Conservation (phyloP, 2,888 invertebrate genomes). For the Gari tellinella region DNA sequence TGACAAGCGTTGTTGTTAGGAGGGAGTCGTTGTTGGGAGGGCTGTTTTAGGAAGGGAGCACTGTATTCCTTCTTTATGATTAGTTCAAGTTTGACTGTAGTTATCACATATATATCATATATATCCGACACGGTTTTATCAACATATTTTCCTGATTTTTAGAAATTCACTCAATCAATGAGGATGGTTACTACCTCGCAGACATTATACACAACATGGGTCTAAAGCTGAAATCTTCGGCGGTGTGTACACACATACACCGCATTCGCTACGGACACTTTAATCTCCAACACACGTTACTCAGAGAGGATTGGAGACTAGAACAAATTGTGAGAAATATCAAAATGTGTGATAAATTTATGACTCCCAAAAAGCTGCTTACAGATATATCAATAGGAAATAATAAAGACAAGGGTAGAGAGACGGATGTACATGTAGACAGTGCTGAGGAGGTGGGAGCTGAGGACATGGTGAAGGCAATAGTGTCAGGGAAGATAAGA, state of each 20-base stretch:
- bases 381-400: slow-evolving; percentile 27
- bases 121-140: no score
- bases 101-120: no score
- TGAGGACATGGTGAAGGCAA: neutral
- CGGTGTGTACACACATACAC: slow-evolving; percentile 92
- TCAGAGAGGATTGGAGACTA: slow-evolving; percentile 89
- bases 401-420: neutral
- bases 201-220: slow-evolving; percentile 94
- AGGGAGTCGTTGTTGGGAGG: no score
- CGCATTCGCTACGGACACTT: slow-evolving; percentile 94
- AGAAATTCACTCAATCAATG: slow-evolving; percentile 96
- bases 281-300: slow-evolving; percentile 89
- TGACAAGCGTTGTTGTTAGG: no score
- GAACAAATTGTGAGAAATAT: slow-evolving; percentile 75
- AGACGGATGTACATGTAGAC: neutral
- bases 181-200: slow-evolving; percentile 89
- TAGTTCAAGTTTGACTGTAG: no score
- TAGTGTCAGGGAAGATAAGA: no score
- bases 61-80: no score
- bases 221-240: slow-evolving; percentile 90
- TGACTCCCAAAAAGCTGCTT: slow-evolving; percentile 58
- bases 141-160: slow-evolving; percentile 71
- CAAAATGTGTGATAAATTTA: slow-evolving; percentile 54
- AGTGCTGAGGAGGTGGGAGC: neutral
- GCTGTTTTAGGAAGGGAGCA: no score